These are phyloP conservation scores for Cyanocitta stelleri DNA, from an alignment of 2,113 vertebrate species.

Conservation along the genomic window DNA sequence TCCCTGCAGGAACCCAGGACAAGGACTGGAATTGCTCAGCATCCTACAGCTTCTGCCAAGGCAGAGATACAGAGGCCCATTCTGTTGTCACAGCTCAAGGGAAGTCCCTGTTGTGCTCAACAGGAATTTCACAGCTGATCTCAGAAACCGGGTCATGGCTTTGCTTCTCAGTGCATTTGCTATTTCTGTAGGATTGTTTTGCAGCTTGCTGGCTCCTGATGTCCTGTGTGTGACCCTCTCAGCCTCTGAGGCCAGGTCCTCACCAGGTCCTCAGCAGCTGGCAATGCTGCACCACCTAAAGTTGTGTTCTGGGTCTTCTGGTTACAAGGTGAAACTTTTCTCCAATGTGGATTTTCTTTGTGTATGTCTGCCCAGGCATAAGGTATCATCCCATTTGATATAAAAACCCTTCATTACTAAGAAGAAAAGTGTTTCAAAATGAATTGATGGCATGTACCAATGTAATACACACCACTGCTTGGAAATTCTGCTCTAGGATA, in stretches of 20 bases:
- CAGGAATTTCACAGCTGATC: conserved; percentile 11
- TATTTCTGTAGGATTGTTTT: not conserved
- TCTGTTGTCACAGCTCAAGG: not conserved
- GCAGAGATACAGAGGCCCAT: not conserved
- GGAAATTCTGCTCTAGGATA: not conserved
- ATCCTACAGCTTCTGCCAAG: not conserved
- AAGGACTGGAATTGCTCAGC: not conserved
- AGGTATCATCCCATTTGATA: not conserved
- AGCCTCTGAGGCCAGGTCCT: not conserved
- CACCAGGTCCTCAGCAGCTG: not conserved
- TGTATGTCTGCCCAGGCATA: not conserved
- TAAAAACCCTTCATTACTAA: not conserved
- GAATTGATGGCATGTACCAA: not conserved
- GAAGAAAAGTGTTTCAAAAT: not conserved
- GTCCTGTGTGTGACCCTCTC: not conserved
- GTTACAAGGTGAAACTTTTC: not conserved
- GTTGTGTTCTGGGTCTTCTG: not conserved
- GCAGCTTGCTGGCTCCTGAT: not conserved
- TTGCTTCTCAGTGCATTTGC: not conserved
- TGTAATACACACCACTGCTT: not conserved
- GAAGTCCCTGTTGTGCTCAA: not conserved
- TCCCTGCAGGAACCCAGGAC: not conserved
- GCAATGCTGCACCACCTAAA: not conserved
- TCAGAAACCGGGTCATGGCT: not conserved
- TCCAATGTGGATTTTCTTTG: not conserved